These are phyloP conservation scores for Leptinotarsa tumamoca DNA, from an alignment of 2,888 invertebrate species.

Conservation along the genomic window DNA sequence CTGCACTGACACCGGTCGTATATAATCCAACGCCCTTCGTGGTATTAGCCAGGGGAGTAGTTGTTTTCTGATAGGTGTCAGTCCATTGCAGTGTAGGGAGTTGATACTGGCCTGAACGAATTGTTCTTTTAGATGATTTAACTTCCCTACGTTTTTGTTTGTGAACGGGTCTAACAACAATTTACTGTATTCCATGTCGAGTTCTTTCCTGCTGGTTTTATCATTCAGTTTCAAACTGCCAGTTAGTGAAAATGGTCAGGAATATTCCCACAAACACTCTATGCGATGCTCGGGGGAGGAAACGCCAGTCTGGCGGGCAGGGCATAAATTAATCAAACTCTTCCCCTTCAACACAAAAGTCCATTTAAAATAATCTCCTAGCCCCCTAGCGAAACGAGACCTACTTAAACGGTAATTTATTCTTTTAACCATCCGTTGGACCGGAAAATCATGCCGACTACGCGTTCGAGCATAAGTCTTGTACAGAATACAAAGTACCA, in stretches of 20 bases:
- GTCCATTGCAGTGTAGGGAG: too few species aligned
- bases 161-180: too few species aligned
- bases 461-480: background rate
- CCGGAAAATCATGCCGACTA: slow-evolving; percentile 24
- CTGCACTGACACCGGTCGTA: too few species aligned
- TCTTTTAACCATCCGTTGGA: slow-evolving; percentile 24
- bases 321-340: slow-evolving; percentile 16
- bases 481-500: slow-evolving; percentile 19
- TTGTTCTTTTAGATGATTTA: too few species aligned
- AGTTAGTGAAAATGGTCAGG: background rate
- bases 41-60: too few species aligned
- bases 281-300: background rate
- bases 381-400: slow-evolving; percentile 12
- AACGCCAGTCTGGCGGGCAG: slow-evolving; percentile 8
- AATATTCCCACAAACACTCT: background rate
- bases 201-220: too few species aligned
- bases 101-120: too few species aligned
- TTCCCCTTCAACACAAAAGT: slow-evolving; percentile 14
- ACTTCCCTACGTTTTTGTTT: too few species aligned
- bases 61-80: too few species aligned
- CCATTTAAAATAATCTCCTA: slow-evolving; percentile 16
- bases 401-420: slow-evolving; percentile 12
- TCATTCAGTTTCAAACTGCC: background rate
- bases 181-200: too few species aligned
- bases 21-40: too few species aligned